These are phyloP conservation scores for Tetragnatha versicolor DNA, from an alignment of 1,140 invertebrate genomes.

Conservation along the genomic window DNA sequence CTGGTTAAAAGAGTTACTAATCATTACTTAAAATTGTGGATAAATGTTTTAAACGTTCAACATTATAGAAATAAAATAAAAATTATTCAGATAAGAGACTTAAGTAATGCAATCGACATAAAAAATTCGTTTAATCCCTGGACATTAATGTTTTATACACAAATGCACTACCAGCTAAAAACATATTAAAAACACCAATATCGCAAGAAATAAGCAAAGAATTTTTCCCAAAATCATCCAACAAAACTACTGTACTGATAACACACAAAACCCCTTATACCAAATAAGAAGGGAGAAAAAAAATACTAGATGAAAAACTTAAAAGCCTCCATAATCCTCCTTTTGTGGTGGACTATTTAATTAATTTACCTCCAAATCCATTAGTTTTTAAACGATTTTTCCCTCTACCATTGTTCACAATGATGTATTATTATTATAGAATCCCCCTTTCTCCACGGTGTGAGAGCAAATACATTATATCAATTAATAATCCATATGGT, in stretches of 20 bases:
- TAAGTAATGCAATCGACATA: too few species aligned
- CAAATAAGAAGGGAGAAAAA: neutral
- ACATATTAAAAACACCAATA: too few species aligned
- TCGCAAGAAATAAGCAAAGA: neutral
- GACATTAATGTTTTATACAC: too few species aligned
- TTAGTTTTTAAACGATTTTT: constrained; percentile 30
- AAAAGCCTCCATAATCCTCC: neutral
- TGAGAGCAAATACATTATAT: constrained; percentile 16
- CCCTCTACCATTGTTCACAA: constrained; percentile 10
- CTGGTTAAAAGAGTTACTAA: too few species aligned
- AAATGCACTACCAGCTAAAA: too few species aligned
- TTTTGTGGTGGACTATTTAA: constrained; percentile 13
- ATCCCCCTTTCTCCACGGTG: constrained; percentile 1
- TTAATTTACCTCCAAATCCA: constrained; percentile 21
- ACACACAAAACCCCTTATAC: neutral
- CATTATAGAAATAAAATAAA: too few species aligned
- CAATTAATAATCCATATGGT: constrained; percentile 41
- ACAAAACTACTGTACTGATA: neutral
- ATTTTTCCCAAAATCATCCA: neutral
- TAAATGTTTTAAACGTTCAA: too few species aligned
- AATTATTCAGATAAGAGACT: too few species aligned
- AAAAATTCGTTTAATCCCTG: too few species aligned
- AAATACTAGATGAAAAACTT: neutral
- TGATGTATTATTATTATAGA: constrained; percentile 16
- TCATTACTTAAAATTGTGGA: too few species aligned